Base-by-base conservation (phyloP, 2,888 invertebrate species). In the Minunthozetes semirufus region DNA sequence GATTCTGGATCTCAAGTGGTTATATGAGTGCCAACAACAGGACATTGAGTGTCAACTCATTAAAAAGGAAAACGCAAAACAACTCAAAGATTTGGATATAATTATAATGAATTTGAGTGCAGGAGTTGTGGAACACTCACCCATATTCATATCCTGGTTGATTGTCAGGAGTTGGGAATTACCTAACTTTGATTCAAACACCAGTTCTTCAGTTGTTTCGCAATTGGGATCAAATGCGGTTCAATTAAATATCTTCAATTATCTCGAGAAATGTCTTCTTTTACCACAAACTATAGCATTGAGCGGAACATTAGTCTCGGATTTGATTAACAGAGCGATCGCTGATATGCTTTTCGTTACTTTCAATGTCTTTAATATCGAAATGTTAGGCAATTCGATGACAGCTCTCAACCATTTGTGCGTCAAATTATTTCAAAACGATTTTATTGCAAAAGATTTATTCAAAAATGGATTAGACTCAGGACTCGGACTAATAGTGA, bases 101-200 rank as follows among this genome's bases (percentile, higher is more conserved):
- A 53, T 79, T 8, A 77, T 81, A n/a, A 70, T 76, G 15, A 73
- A 75, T 9, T 76, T 81, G 50, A 80, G 79, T 8, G 81, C 81
- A 72, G 38, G 53, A 8, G 78, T 79, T 27, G 79, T 79, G 3
- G 77, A 76, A 19, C 82, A 83, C 77, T 81, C 82, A 0, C 82
- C 83, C 2, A 70, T 84, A 15, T 78, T 83, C 17, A 78, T 84
- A 46, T 78, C 80, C 50, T 83, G 83, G 83, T 79, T 82, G 11
- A 79, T 82, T 4, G 78, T 83, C 15, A 78, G 81, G 42, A 75
- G 76, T 56, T 74, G 75, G 33, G 74, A 77, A 25, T 80, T 81
- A 73, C 74, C 81, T 19, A 79, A 78, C 42, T 73, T 78, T 38
- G 77, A 78, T 48, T 19, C 33, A 11, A 76, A 50, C 13, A 77